phyloP scores from a whole-genome alignment of 2,888 invertebrate genomes.

The Patella caerulea region DNA sequence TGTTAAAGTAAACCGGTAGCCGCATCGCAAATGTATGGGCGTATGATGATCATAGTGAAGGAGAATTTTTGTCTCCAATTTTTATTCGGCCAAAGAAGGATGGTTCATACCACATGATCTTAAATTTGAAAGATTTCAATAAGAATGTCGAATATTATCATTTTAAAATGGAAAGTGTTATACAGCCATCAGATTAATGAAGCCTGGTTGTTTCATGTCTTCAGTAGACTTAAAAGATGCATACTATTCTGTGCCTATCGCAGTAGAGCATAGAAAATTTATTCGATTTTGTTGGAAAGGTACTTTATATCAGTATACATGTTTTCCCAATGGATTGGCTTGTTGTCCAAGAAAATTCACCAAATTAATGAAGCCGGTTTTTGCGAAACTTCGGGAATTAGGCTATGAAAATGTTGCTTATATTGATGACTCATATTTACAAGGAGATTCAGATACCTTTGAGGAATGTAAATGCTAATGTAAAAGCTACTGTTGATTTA shows the following conservation, averaged over 20 bases:
- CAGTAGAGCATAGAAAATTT: slow-evolving; percentile 5
- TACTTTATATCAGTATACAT: neutral
- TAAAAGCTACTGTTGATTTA: no score
- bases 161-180: neutral
- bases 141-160: slow-evolving; percentile 3
- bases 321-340: slow-evolving; percentile 8
- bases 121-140: neutral
- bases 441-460: no score
- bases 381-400: neutral
- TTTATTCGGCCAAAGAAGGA: neutral
- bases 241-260: slow-evolving; percentile 3
- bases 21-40: no score
- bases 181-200: neutral
- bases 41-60: neutral
- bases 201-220: neutral
- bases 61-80: neutral
- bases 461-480: no score
- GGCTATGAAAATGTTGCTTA: slow-evolving; percentile 8
- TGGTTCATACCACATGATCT: neutral
- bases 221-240: neutral
- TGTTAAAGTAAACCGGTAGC: no score
- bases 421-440: slow-evolving; percentile 13
- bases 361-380: slow-evolving; percentile 6
- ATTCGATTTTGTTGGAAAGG: slow-evolving; percentile 1
- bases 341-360: neutral